A percentile compares a stretch with the other conserved stretches of the same genome.
Evolutionary conservation across 2,888 invertebrate species (phyloP).

Genomic region (Ectropis crepuscularia): DNA sequence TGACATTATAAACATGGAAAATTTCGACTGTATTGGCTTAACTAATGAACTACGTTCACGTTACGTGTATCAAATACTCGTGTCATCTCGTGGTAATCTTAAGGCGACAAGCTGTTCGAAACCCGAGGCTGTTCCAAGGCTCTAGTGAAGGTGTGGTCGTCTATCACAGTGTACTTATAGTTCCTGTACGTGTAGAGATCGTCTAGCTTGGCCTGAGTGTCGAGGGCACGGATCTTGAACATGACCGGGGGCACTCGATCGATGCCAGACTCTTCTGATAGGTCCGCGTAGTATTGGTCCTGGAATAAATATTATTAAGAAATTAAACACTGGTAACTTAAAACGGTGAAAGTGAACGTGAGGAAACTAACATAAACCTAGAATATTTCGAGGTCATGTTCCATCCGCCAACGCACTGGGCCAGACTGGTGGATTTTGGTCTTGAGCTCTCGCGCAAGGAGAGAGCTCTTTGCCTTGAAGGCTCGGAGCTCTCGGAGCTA

Average conservation of each 20-base stretch:
- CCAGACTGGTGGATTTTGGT: too few species aligned
- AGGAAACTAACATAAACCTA: too few species aligned
- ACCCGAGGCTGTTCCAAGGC: conserved; percentile 45
- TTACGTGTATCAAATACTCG: too few species aligned
- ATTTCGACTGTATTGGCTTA: too few species aligned
- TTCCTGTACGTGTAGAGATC: conserved; percentile 71
- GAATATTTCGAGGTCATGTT: too few species aligned
- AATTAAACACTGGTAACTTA: background rate
- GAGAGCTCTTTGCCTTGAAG: too few species aligned
- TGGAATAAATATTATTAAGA: conserved; percentile 44
- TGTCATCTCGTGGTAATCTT: conserved; percentile 1
- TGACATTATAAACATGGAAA: too few species aligned
- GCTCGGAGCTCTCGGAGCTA: too few species aligned
- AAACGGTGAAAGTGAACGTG: too few species aligned
- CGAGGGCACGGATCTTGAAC: conserved; percentile 66
- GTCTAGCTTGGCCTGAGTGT: conserved; percentile 63
- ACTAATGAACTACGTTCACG: too few species aligned
- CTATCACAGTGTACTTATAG: conserved; percentile 66
- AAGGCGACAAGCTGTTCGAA: conserved; percentile 39
- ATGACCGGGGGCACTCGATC: conserved; percentile 74
- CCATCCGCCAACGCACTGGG: too few species aligned
- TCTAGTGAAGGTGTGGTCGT: conserved; percentile 64
- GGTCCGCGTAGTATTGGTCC: conserved; percentile 71
- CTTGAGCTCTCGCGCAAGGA: too few species aligned
- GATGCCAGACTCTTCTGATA: conserved; percentile 72